These are phyloP conservation scores for Thinocorus orbignyianus DNA, from an alignment of 2,113 vertebrate species.

Conservation along the genomic window DNA sequence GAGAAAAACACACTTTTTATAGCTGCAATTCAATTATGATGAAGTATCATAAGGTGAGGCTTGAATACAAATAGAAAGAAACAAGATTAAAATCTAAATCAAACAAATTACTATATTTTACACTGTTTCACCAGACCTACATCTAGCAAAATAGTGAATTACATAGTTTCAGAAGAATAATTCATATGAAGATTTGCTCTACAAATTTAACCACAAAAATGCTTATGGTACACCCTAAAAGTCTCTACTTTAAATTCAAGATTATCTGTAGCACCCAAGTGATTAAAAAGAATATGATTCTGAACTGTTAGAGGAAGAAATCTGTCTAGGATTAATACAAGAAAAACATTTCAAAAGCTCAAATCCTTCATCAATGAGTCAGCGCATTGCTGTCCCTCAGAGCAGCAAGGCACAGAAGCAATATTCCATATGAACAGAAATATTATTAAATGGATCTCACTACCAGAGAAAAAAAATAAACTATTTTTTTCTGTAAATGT, in stretches of 20 bases:
- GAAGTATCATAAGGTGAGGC: not conserved
- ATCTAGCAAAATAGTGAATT: not conserved
- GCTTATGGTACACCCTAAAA: not conserved
- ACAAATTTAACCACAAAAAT: not conserved
- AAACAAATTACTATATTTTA: not conserved
- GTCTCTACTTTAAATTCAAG: not conserved
- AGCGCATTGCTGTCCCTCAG: not conserved
- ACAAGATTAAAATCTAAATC: not conserved
- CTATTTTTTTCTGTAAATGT: not conserved
- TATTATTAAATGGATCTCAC: not conserved
- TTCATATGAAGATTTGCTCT: not conserved
- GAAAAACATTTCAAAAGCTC: not conserved
- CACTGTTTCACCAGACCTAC: not conserved
- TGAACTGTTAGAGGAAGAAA: not conserved
- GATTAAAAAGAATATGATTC: not conserved
- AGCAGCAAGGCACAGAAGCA: not conserved
- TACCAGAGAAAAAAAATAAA: not conserved
- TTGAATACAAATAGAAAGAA: not conserved
- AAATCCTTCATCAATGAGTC: not conserved
- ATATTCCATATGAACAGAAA: not conserved
- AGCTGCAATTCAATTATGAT: constrained; percentile 7
- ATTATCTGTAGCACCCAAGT: not conserved
- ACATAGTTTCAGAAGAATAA: not conserved
- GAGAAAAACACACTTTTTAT: not conserved
- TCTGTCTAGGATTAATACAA: not conserved